phyloP scores from a whole-genome alignment of 2,888 invertebrate genomes.

The Bedellia somnulentella region DNA sequence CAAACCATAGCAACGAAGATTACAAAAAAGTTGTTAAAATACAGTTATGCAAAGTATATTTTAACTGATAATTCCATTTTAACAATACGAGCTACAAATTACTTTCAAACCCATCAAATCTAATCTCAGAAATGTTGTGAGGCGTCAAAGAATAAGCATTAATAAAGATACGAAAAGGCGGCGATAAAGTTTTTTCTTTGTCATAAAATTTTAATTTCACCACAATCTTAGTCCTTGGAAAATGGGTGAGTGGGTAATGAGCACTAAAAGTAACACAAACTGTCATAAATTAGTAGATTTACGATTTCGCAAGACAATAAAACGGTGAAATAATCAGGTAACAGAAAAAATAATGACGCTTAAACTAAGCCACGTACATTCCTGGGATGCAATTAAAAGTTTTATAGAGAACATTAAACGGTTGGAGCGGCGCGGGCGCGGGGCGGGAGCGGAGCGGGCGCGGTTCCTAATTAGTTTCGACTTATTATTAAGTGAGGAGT shows the following conservation, averaged over 20 bases:
- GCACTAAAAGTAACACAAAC: conserved; percentile 3
- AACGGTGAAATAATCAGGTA: conserved; percentile 4
- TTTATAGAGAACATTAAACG: conserved; percentile 6
- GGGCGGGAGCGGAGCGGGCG: no score
- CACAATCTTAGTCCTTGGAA: neutral
- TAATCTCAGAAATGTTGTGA: no score
- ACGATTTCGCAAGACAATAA: conserved; percentile 4
- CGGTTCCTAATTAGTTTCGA: conserved; percentile 29
- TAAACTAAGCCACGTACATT: conserved; percentile 1
- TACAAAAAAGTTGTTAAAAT: no score
- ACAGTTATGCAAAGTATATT: no score
- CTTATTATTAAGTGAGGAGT: conserved; percentile 20
- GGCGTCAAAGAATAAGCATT: no score
- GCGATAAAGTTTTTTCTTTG: neutral
- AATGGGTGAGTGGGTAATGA: conserved; percentile 5
- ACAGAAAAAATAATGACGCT: conserved; percentile 3
- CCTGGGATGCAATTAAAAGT: conserved; percentile 3
- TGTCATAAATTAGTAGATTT: conserved; percentile 5
- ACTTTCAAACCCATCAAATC: no score
- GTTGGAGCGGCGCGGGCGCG: no score
- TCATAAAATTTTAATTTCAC: conserved; percentile 1
- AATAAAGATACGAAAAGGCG: no score
- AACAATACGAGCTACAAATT: no score
- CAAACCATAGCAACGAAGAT: no score
- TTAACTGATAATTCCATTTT: no score